These are phyloP conservation scores for Dermochelys coriacea DNA, from an alignment of 2,797 vertebrate genomes.

Conservation along the genomic window DNA sequence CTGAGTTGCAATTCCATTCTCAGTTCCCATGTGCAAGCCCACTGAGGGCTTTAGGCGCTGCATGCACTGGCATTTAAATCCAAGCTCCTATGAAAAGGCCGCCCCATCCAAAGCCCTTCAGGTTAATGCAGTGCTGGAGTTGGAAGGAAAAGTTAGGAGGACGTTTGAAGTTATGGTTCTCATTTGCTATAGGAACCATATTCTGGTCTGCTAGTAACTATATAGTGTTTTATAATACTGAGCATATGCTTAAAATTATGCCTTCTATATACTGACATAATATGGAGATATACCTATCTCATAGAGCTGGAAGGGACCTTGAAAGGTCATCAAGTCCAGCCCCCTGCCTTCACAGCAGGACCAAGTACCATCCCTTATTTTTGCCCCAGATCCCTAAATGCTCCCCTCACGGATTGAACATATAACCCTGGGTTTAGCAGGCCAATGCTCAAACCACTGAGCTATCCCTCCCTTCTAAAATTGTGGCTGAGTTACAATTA, in stretches of 20 bases:
- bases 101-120: neutral
- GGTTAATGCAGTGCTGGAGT: rapidly evolving
- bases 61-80: neutral
- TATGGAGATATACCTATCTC: too few relatives aligned
- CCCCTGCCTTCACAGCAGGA: too few relatives aligned
- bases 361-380: too few relatives aligned
- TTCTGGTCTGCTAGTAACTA: neutral
- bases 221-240: neutral
- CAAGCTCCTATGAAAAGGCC: neutral
- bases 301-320: too few relatives aligned
- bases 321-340: too few relatives aligned
- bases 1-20: neutral
- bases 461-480: too few relatives aligned
- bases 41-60: neutral
- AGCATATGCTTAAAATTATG: neutral
- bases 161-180: rapidly evolving
- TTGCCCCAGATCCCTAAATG: too few relatives aligned
- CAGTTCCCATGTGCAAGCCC: neutral
- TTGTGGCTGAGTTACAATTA: neutral
- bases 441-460: too few relatives aligned
- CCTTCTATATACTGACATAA: neutral
- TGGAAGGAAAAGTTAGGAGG: neutral
- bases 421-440: too few relatives aligned
- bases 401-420: too few relatives aligned
- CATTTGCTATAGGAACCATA: neutral